Base-by-base conservation (phyloP, 2,797 vertebrate genomes). In the Coendou prehensilis region DNA sequence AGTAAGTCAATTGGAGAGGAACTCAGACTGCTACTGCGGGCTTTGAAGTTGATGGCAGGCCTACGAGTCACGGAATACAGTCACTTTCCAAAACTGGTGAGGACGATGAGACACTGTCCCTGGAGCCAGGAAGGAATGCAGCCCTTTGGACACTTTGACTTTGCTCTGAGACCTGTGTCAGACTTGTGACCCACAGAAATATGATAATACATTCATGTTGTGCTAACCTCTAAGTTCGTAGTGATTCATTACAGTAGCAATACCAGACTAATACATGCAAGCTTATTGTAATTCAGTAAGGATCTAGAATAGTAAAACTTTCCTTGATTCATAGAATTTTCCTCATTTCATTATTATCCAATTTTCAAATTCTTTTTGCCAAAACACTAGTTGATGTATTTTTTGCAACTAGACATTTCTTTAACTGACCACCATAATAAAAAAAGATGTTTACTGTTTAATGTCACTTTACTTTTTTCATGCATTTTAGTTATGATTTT, bases 371-470 rank as follows among this genome's bases (percentile, higher is more conserved):
- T 9, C 10, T 87, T 79, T 91, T 94, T 92, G 30, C 61, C 45
- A 92, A 79, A 97, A 67, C 33, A 78, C 57, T 61, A 61, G 52
- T 81, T 78, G 52, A 88, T 84, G 33, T 91, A 56, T 91, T 93
- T 91, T 28, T 69, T 76, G 45, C 22, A 45, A 47, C 81, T 94
- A 67, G 5, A 64, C 47, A 47, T 79, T 93, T 80, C 54, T 26
- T 59, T 33, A n/a, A 13, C 37, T 80, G 61, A 63, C 18, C 9
- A 83, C 75, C 93, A 50, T 56, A 80, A 76, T 64, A n/a, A 87
- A 37, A 79, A 87, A 89, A 97, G 88, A 86, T 97, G 63, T 94
- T 97, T 97, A 23, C 26, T 97, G 92, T 96, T 92, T 97, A 96
- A 75, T 26, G 6, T 76, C 45, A 33, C 69, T 96, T 98, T 63